These are phyloP conservation scores for Spatula clypeata DNA, from an alignment of 2,797 vertebrate species.

Conservation along the genomic window DNA sequence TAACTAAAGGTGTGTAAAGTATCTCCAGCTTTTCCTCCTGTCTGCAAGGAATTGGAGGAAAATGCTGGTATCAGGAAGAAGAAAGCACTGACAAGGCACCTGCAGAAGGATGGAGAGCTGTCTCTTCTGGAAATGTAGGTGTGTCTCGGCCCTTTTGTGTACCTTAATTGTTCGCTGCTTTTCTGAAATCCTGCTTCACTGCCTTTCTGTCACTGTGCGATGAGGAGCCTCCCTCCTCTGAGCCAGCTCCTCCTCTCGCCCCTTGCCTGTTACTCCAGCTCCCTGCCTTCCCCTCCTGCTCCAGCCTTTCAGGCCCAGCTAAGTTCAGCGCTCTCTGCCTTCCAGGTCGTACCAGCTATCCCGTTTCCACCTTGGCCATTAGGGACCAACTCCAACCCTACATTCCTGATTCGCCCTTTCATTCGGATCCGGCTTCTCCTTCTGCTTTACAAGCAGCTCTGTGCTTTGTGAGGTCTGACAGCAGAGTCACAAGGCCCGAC, in stretches of 20 bases:
- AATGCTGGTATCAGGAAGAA: not conserved
- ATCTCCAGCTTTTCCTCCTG: not conserved
- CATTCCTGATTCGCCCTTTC: not conserved
- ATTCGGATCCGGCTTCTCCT: not conserved
- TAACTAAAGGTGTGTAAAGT: not conserved
- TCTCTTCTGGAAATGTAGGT: not conserved
- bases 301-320: not conserved
- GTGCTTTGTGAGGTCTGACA: not conserved
- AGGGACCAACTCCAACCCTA: not conserved
- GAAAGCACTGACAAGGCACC: not conserved
- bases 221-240: not conserved
- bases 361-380: not conserved
- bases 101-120: not conserved
- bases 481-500: fast-evolving
- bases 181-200: not conserved
- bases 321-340: not conserved
- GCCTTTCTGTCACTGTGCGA: not conserved
- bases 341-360: fast-evolving
- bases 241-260: not conserved
- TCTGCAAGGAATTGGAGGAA: not conserved
- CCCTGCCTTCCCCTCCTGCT: not conserved
- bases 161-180: not conserved
- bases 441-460: not conserved
- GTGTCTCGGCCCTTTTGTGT: not conserved
- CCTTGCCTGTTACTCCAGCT: not conserved